Percentiles rank a stretch among this genome's conserved stretches.
Conservation (phyloP, 2,888 invertebrate genomes). For the Eupithecia inturbata region DNA sequence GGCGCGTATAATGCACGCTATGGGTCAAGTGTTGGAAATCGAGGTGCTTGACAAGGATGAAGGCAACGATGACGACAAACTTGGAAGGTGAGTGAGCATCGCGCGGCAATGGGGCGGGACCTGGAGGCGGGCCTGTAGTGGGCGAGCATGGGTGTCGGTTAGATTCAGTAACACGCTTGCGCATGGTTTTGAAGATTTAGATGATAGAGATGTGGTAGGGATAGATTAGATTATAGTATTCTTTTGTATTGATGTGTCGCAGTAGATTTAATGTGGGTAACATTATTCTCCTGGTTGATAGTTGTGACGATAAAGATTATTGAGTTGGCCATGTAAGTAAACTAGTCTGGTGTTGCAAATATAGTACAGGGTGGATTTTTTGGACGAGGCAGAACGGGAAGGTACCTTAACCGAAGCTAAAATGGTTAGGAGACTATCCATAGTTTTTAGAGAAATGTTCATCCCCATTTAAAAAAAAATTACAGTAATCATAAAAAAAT, state of each 20-base stretch:
- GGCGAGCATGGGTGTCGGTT: conserved; percentile 33
- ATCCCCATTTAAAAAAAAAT: too few relatives aligned
- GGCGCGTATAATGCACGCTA: conserved; percentile 85
- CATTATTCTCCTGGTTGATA: neutral
- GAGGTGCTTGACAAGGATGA: conserved; percentile 95
- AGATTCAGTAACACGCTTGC: conserved; percentile 29
- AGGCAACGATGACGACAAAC: conserved; percentile 91
- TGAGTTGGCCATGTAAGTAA: neutral
- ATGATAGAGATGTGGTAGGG: neutral
- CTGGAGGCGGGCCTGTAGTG: conserved; percentile 16
- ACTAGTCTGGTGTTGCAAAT: neutral
- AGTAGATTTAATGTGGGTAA: neutral
- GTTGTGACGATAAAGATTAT: neutral
- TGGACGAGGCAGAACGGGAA: too few relatives aligned
- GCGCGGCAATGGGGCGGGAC: conserved; percentile 33
- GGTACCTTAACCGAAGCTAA: too few relatives aligned
- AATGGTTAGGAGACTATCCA: too few relatives aligned
- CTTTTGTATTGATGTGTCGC: conserved; percentile 12
- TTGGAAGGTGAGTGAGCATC: conserved; percentile 90
- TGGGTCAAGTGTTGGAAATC: conserved; percentile 89
- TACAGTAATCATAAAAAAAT: too few relatives aligned
- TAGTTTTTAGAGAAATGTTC: too few relatives aligned
- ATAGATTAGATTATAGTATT: neutral
- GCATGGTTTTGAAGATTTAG: conserved; percentile 16
- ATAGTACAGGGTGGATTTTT: too few relatives aligned